A percentile compares a stretch with the other conserved stretches of the same genome.
Conservation (phyloP, 1,140 invertebrate species). For the Drosophila malerkotliana region DNA sequence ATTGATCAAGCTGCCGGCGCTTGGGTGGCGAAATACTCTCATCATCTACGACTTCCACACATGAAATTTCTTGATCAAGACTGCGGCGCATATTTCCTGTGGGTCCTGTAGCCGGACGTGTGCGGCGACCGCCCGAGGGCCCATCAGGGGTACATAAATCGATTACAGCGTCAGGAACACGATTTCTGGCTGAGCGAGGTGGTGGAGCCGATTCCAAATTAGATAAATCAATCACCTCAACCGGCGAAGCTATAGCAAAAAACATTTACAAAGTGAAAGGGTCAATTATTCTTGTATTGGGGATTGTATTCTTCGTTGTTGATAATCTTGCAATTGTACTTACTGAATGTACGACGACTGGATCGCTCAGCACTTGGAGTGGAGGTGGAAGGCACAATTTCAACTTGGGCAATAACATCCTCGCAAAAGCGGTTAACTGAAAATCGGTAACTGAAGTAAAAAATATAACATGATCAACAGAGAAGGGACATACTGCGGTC, state of each 20-base stretch:
- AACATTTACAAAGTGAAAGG: neutral
- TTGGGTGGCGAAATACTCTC: slow-evolving; percentile 32
- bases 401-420: neutral
- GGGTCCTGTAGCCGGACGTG: neutral
- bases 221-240: slow-evolving; percentile 55
- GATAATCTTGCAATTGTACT: neutral
- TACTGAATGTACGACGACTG: slow-evolving; percentile 2
- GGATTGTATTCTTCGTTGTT: neutral
- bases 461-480: neutral
- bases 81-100: neutral
- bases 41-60: neutral
- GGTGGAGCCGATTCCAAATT: neutral
- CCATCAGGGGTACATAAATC: slow-evolving; percentile 39
- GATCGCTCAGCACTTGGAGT: slow-evolving; percentile 20
- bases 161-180: slow-evolving; percentile 28
- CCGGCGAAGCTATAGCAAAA: slow-evolving; percentile 13
- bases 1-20: neutral
- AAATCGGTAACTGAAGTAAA: neutral
- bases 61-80: neutral
- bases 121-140: neutral
- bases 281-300: neutral
- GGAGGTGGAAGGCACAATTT: neutral
- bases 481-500: slow-evolving; percentile 23
- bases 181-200: neutral
- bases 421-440: slow-evolving; percentile 34